These are phyloP conservation scores for Salvelinus sp. DNA, from an alignment of 2,113 vertebrate genomes.

Conservation along the genomic window DNA sequence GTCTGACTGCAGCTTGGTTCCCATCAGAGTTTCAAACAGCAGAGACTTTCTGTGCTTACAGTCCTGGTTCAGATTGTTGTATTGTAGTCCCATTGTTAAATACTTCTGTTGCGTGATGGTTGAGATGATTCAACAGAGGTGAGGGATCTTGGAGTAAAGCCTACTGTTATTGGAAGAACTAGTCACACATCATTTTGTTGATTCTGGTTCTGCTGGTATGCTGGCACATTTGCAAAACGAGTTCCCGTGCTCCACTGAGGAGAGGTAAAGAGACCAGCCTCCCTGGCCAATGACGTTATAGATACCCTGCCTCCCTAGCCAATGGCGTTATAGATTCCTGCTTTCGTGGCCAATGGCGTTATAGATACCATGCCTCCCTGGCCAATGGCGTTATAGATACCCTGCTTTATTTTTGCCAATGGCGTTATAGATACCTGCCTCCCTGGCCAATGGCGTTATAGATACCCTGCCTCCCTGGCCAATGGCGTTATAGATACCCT, in stretches of 20 bases:
- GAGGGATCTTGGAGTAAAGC: background rate
- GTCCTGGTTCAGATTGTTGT: too few relatives aligned
- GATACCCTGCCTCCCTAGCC: conserved; percentile 29
- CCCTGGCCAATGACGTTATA: conserved; percentile 45
- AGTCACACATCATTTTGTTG: conserved; percentile 21
- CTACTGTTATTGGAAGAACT: conserved; percentile 42
- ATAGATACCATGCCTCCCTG: too few relatives aligned
- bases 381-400: background rate
- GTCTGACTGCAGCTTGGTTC: too few relatives aligned
- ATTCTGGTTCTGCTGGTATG: conserved; percentile 41
- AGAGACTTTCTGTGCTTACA: too few relatives aligned
- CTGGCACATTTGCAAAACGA: background rate
- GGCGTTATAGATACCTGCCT: too few relatives aligned
- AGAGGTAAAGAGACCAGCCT: background rate
- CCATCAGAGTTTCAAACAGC: too few relatives aligned
- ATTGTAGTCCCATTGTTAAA: too few relatives aligned
- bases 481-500: too few relatives aligned
- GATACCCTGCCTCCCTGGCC: background rate
- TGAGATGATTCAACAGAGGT: background rate
- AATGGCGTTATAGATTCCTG: conserved; percentile 35
- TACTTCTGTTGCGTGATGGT: background rate
- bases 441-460: background rate
- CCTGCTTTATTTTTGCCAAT: too few relatives aligned
- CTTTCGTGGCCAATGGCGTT: background rate
- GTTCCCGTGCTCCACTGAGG: conserved; percentile 12